Base-by-base conservation (phyloP, 2,797 vertebrate genomes). In the Rousettus madagascariensis region DNA sequence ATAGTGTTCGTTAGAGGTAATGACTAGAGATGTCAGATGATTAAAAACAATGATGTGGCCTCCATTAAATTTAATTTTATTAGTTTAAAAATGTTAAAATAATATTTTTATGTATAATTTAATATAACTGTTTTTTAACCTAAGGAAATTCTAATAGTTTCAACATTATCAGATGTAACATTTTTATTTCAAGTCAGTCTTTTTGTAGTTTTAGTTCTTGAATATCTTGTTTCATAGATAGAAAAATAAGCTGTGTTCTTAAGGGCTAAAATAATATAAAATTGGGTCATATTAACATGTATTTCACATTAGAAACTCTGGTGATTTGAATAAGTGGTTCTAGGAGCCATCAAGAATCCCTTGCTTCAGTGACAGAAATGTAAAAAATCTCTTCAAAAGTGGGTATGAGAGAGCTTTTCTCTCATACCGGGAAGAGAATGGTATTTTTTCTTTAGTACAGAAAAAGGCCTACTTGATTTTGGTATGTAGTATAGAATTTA, bases 41-140 rank as follows among this genome's bases (percentile, higher is more conserved):
- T 90, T 49, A 49, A 49, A 38, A 91, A 78, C 91, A 83, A 74
- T 24, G 24, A 43, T 61, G 17, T 68, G 63, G 11, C 79, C 17
- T 78, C 12, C 17, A 9, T 63, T 79, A 49, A 85, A 82, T 72
- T 38, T 72, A 68, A 77, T 93, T 87, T 94, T n/a, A 38, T 88
- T 92, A 75, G 28, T 66, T 90, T 83, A 63, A 90, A 83, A 95
- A 30, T 53, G 53, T 65, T 91, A 53, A 80, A 78, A 85, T 43
- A 80, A 80, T 68, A 4, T 17, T 71, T 91, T 83, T 19, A n/a
- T 28, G 43, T 61, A 20, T 55, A 90, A 83, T 38, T 95, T 74
- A 53, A 63, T 72, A 57, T 49, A 41, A 17, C 69, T 61, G 1
- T 33, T 69, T 94, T 82, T 82, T 89, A 91, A 90, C 66, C 10